phyloP scores from a whole-genome alignment of 2,113 vertebrate species.

The Gnathonemus echidnorhynchus region DNA sequence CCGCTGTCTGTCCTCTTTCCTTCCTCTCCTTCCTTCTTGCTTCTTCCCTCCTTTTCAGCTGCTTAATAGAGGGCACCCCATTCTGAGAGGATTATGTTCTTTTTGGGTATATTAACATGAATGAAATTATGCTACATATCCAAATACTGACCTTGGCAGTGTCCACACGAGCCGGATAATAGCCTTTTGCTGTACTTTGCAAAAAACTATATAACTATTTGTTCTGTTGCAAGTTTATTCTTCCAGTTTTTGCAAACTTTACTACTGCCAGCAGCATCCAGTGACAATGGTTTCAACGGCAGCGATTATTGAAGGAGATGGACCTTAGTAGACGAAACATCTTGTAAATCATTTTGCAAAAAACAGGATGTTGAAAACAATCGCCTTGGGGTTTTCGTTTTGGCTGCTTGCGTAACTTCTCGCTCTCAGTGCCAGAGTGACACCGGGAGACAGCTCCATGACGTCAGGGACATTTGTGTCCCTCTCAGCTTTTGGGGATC shows the following conservation, averaged over 20 bases:
- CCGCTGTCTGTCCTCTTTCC: conserved; percentile 23
- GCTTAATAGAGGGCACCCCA: conserved; percentile 29
- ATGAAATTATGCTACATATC: not conserved
- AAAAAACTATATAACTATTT: not conserved
- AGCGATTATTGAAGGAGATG: not conserved
- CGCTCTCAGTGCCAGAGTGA: not conserved
- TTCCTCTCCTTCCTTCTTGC: conserved; percentile 25
- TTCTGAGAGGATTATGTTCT: not conserved
- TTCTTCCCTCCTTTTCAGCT: not conserved
- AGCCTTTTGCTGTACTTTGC: not conserved
- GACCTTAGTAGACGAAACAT: not conserved
- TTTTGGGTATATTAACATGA: not conserved
- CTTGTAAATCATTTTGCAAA: conserved; percentile 2
- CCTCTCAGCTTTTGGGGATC: not conserved
- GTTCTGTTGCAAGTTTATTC: not conserved
- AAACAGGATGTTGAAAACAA: not conserved
- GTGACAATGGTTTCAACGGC: not conserved
- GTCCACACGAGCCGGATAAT: not conserved
- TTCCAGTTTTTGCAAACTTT: not conserved
- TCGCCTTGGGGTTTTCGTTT: conserved; percentile 1
- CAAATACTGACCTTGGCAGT: not conserved
- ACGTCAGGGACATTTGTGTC: not conserved
- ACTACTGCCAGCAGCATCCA: not conserved
- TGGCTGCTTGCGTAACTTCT: not conserved
- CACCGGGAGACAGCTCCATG: not conserved